phyloP scores from a whole-genome alignment of 2,888 invertebrate species.

The Tupiocoris notatus region DNA sequence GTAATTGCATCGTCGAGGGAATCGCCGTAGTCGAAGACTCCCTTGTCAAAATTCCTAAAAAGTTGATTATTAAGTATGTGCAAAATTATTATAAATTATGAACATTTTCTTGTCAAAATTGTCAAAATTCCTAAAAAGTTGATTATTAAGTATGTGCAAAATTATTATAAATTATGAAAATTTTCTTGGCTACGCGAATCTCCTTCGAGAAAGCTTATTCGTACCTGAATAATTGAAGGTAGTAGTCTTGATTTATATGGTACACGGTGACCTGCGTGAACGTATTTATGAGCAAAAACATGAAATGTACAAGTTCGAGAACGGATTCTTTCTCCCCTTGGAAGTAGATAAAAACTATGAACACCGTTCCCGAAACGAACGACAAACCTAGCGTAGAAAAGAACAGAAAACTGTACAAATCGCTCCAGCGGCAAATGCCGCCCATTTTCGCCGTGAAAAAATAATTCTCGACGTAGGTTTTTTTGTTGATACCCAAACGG shows the following conservation, averaged over 20 bases:
- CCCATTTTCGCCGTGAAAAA: slow-evolving; percentile 7
- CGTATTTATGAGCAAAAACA: background rate
- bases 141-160: too few species aligned
- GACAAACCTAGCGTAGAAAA: background rate
- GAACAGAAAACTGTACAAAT: background rate
- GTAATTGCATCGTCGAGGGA: background rate
- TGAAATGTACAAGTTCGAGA: background rate
- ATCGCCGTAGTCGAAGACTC: background rate
- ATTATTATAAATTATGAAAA: too few species aligned
- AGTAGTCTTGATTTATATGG: background rate
- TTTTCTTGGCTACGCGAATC: too few species aligned
- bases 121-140: too few species aligned
- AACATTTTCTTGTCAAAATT: too few species aligned
- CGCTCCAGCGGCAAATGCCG: background rate
- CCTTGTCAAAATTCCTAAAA: slow-evolving; percentile 6
- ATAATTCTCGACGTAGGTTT: background rate
- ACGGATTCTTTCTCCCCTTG: background rate
- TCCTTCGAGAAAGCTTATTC: too few species aligned
- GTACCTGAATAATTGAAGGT: slow-evolving; percentile 3
- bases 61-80: too few species aligned
- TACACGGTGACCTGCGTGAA: background rate
- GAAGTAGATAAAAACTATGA: background rate
- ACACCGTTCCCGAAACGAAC: background rate
- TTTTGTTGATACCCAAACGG: background rate
- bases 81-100: too few species aligned